Conservation (phyloP, 2,797 vertebrate species). For the Taenioides sp. region DNA sequence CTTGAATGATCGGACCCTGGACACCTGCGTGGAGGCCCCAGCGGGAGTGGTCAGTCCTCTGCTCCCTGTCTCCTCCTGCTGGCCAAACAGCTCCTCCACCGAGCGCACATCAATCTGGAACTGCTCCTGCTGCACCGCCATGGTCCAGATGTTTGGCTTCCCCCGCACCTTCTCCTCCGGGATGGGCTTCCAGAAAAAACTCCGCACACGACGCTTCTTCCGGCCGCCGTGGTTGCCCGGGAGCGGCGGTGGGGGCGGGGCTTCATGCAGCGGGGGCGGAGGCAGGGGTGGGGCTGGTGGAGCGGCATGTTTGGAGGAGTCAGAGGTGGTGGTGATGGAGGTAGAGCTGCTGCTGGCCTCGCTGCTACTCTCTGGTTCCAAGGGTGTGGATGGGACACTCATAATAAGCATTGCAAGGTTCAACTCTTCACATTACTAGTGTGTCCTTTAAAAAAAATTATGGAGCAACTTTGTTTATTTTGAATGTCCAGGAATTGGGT, state of each 20-base stretch:
- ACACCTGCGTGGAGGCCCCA: slow-evolving; percentile 46
- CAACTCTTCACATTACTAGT: slow-evolving; percentile 28
- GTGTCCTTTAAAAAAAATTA: not conserved
- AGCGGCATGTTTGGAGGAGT: slow-evolving; percentile 40
- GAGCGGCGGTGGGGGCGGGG: slow-evolving; percentile 61
- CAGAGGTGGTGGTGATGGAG: slow-evolving; percentile 59
- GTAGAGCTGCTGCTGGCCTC: slow-evolving; percentile 59
- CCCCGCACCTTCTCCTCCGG: slow-evolving; percentile 94
- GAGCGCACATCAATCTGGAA: slow-evolving; percentile 94
- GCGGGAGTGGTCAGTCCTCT: slow-evolving; percentile 65
- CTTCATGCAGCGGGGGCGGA: slow-evolving; percentile 52
- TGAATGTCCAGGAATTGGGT: not conserved
- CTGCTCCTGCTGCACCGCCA: slow-evolving; percentile 86
- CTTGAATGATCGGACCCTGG: slow-evolving; percentile 83
- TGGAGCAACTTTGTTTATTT: not conserved
- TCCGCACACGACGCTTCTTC: slow-evolving; percentile 90
- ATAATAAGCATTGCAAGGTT: slow-evolving; percentile 86
- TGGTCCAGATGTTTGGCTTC: slow-evolving; percentile 96
- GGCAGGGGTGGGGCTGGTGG: slow-evolving; percentile 54
- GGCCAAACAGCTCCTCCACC: slow-evolving; percentile 98
- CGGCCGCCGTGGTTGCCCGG: slow-evolving; percentile 74
- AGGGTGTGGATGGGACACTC: slow-evolving; percentile 85
- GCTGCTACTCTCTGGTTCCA: slow-evolving; percentile 85
- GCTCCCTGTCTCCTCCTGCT: slow-evolving; percentile 82
- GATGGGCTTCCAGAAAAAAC: slow-evolving; percentile 98